Percentiles rank a stretch among this genome's conserved stretches.
phyloP scores from a whole-genome alignment of 2,797 vertebrate genomes.

The Linurgus olivaceus region DNA sequence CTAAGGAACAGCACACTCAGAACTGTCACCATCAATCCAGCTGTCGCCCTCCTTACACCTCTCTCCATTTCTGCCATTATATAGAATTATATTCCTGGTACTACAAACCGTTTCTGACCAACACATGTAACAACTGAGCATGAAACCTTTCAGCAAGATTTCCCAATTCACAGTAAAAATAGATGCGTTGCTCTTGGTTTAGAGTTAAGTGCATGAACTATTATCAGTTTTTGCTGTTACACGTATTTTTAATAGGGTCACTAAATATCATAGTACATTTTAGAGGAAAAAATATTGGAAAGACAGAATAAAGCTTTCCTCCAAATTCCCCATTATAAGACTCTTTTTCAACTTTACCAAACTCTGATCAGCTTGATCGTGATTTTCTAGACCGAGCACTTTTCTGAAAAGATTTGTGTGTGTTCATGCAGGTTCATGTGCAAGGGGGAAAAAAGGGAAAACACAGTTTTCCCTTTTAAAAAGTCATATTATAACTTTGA shows the following conservation, averaged over 20 bases:
- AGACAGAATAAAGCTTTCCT: neutral
- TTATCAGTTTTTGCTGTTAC: neutral
- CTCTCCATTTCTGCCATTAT: neutral
- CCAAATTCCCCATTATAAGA: neutral
- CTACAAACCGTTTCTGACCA: constrained; percentile 1
- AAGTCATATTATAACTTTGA: neutral
- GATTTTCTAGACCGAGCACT: neutral
- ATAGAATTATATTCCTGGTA: neutral
- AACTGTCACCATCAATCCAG: neutral
- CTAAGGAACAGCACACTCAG: neutral
- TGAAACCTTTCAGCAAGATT: neutral
- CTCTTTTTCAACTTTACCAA: neutral
- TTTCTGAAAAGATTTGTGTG: neutral
- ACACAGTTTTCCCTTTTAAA: neutral
- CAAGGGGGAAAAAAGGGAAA: rapidly evolving
- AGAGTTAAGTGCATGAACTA: neutral
- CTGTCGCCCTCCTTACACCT: neutral
- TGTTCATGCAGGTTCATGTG: rapidly evolving
- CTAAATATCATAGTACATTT: neutral
- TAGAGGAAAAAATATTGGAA: neutral
- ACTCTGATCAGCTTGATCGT: neutral
- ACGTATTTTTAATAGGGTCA: neutral
- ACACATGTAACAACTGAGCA: neutral
- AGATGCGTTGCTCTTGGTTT: neutral
- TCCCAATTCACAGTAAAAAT: neutral